A percentile compares a stretch with the other conserved stretches of the same genome.
These are phyloP conservation scores for Hippasteria phrygiana DNA, from an alignment of 53 echinoderm and acorn worm species.

Conservation along the genomic window DNA sequence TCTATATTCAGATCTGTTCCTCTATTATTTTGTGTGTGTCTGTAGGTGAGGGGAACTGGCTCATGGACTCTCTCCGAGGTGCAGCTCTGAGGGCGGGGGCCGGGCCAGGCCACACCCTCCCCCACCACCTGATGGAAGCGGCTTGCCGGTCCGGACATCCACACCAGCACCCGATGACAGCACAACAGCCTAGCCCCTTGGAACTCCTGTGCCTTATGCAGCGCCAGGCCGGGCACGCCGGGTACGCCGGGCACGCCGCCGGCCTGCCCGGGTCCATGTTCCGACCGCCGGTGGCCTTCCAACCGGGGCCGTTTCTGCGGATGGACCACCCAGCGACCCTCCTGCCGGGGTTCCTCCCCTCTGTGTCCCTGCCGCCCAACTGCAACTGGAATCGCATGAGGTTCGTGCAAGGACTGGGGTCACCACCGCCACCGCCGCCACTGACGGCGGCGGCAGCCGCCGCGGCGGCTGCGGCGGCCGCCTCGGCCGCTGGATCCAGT, in stretches of 20 bases:
- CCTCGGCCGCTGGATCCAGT: not conserved
- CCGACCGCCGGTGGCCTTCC: slow-evolving; percentile 50
- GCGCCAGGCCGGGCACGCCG: not conserved
- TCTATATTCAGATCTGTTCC: not conserved
- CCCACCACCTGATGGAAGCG: slow-evolving; percentile 33
- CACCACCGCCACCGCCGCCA: slow-evolving; percentile 33
- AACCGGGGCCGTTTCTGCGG: slow-evolving; percentile 58
- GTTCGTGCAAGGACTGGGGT: slow-evolving; percentile 44
- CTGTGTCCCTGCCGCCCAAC: slow-evolving; percentile 37
- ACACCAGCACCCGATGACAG: slow-evolving; percentile 33
- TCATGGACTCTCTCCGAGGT: slow-evolving; percentile 34
- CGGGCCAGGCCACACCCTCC: slow-evolving; percentile 14
- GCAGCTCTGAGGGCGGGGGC: slow-evolving; percentile 10
- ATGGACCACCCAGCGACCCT: slow-evolving; percentile 61
- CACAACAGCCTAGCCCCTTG: slow-evolving; percentile 44
- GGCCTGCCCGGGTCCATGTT: slow-evolving; percentile 30
- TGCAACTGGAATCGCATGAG: slow-evolving; percentile 54
- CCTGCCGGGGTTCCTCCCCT: slow-evolving; percentile 48
- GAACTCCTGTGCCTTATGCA: slow-evolving; percentile 65
- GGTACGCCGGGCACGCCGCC: not conserved
- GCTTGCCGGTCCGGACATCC: slow-evolving; percentile 15
- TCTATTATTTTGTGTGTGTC: not conserved
- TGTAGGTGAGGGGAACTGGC: slow-evolving; percentile 53
- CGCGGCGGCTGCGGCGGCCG: slow-evolving; percentile 19
- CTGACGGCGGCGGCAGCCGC: slow-evolving; percentile 4